Percentiles rank a stretch among this genome's conserved stretches.
phyloP scores from a whole-genome alignment of 2,113 vertebrate genomes.

The Pluvialis apricaria region DNA sequence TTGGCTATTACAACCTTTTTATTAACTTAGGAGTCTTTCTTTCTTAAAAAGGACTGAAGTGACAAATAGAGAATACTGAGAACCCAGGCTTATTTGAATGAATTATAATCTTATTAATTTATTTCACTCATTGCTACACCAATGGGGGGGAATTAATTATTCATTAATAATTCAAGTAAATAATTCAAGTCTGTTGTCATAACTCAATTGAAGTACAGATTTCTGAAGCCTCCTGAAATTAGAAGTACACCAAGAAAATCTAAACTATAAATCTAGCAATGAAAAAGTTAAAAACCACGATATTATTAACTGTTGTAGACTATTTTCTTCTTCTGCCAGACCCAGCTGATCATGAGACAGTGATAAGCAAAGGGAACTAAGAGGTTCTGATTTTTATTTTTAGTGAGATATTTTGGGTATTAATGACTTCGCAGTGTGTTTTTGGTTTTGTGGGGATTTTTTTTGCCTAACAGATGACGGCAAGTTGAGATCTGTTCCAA shows the following conservation, averaged over 20 bases:
- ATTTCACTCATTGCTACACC: background rate
- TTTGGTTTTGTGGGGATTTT: background rate
- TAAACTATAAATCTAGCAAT: background rate
- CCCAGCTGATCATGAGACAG: background rate
- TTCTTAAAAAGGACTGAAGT: background rate
- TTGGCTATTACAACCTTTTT: background rate
- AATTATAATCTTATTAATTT: background rate
- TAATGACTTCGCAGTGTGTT: conserved; percentile 11
- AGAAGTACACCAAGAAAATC: background rate
- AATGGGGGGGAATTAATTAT: background rate
- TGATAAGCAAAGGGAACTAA: conserved; percentile 37
- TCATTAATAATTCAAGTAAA: background rate
- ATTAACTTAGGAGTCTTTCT: background rate
- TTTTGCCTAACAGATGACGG: conserved; percentile 3
- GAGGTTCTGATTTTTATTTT: conserved; percentile 56
- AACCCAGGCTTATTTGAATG: background rate
- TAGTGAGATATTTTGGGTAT: conserved; percentile 34
- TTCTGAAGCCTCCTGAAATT: background rate
- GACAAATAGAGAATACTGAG: background rate
- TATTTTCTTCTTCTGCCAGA: background rate
- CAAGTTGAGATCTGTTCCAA: background rate
- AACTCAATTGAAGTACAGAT: background rate
- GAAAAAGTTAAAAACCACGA: background rate
- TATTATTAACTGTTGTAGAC: background rate
- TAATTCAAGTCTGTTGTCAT: background rate